These are phyloP conservation scores for Hyperopisus bebe DNA, from an alignment of 2,113 vertebrate genomes.

Conservation along the genomic window DNA sequence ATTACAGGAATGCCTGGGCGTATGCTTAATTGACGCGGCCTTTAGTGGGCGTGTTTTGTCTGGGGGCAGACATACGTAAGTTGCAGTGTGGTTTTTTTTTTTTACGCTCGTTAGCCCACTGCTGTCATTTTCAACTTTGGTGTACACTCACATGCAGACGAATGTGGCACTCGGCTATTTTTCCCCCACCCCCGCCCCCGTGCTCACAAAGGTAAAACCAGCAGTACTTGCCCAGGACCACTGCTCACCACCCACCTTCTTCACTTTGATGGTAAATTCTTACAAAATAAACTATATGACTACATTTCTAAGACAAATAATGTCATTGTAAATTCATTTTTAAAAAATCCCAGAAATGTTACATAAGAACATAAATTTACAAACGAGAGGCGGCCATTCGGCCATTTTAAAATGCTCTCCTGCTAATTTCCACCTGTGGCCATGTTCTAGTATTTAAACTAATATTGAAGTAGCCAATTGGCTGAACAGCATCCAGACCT, in stretches of 20 bases:
- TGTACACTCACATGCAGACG: not conserved
- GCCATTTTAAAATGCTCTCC: no score
- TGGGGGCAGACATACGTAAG: not conserved
- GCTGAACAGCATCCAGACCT: no score
- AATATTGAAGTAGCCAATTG: no score
- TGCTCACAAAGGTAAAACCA: not conserved
- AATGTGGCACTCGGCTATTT: not conserved
- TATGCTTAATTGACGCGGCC: not conserved
- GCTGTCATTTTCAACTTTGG: not conserved
- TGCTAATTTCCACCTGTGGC: no score
- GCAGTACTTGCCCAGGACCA: not conserved
- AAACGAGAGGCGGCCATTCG: no score
- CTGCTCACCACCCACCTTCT: not conserved
- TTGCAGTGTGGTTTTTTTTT: not conserved
- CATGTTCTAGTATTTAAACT: no score
- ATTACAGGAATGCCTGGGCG: constrained; percentile 2
- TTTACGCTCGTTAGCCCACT: not conserved
- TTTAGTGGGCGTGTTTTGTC: not conserved
- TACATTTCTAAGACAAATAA: not conserved
- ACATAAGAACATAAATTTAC: not conserved
- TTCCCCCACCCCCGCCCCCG: not conserved
- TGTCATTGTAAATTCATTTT: not conserved
- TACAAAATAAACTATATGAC: not conserved
- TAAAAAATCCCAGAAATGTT: not conserved
- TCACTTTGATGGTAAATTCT: not conserved